phyloP scores from a whole-genome alignment of 1,140 invertebrate species.

The Drosophila neocordata region DNA sequence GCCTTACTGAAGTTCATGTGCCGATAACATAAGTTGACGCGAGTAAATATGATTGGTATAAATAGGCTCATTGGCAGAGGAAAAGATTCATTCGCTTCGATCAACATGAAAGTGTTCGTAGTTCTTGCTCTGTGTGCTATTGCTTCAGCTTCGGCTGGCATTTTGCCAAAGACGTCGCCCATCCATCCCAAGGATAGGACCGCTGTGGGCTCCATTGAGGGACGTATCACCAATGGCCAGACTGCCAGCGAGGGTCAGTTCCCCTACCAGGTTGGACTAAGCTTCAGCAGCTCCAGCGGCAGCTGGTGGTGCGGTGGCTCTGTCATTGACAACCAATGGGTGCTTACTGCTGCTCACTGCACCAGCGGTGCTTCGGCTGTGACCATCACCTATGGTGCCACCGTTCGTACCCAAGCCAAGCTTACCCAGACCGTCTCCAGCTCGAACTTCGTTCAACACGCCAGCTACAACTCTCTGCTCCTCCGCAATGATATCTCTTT shows the following conservation, averaged over 20 bases:
- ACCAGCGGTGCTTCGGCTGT: constrained; percentile 48
- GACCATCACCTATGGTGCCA: constrained; percentile 57
- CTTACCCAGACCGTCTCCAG: constrained; percentile 43
- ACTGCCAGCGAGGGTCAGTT: constrained; percentile 81
- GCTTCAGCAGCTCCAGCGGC: constrained; percentile 67
- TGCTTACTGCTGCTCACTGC: constrained; percentile 86
- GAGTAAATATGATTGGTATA: constrained; percentile 24
- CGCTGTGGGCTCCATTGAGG: constrained; percentile 44
- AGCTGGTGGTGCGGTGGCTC: constrained; percentile 85
- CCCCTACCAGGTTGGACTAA: constrained; percentile 84
- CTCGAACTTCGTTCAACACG: constrained; percentile 47
- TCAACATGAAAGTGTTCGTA: constrained; percentile 74
- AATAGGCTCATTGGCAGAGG: constrained; percentile 9
- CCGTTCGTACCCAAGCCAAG: constrained; percentile 47
- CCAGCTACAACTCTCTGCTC: constrained; percentile 47
- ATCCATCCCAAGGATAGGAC: constrained; percentile 59
- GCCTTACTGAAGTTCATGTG: background rate
- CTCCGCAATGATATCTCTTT: constrained; percentile 64
- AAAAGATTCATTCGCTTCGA: constrained; percentile 51
- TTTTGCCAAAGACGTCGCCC: constrained; percentile 42
- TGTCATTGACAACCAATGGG: constrained; percentile 83
- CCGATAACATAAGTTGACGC: constrained; percentile 22
- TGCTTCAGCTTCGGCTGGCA: constrained; percentile 64
- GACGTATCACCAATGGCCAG: constrained; percentile 74
- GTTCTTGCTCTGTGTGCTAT: constrained; percentile 62